Evolutionary conservation across 2,888 invertebrate species (phyloP), one percentile per base, ranked within the genome.

Genomic region (Metallyticus violacea): DNA sequence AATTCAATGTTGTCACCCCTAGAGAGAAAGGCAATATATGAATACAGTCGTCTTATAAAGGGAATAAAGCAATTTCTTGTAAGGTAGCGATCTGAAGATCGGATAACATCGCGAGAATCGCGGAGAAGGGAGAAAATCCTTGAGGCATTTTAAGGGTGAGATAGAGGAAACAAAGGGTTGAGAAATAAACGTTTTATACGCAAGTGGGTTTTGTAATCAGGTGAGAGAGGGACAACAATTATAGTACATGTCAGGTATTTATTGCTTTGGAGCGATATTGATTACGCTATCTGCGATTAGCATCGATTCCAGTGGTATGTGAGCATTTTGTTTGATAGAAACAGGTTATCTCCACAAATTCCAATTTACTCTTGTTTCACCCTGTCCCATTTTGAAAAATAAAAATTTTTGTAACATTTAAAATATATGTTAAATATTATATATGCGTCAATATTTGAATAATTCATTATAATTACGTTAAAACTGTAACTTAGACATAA

Each of bases 11-110:
- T 28, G 83, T 83, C 83, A 77, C 29, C 83, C 40, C 9, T 7
- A 6, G 76, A 82, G 82, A 80, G 29, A 29, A 76, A 82, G 82
- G 77, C 83, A 83, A 83, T 83, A 83, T 83, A 83, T 83, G 77
- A 77, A 77, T 77, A 29, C 83, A 83, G 77, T 77, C 77, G 83
- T 83, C 83, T 83, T 83, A 82, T 82, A 62, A 26, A 82, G 62
- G 62, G 26, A 82, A 77, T 82, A 83, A 83, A 29, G 28, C 22
- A 83, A 77, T 77, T 83, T 83, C 77, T 83, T 83, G 77, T 29
- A 62, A 9, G n/a, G 40, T 22, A 62, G 40, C 40, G 40, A 62
- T 62, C 40, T 62, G 40, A 62, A 62, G 40, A 62, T 62, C 40
- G 40, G 40, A 22, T 62, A 62, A 62, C 40, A 62, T 22, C 40